Base-by-base conservation (phyloP, 1,140 invertebrate species). In the Eubasilissa regina region DNA sequence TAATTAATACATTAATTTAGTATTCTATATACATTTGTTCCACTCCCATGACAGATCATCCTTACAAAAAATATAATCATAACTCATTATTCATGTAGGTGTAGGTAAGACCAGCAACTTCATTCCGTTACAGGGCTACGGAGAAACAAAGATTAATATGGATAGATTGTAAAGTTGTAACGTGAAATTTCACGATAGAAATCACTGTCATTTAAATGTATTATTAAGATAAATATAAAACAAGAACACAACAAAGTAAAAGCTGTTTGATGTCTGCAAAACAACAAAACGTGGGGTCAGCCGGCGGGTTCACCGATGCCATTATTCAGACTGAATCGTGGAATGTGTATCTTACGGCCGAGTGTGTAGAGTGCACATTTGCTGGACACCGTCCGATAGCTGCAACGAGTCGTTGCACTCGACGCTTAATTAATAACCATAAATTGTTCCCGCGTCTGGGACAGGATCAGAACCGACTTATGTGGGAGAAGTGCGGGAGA, bases 331-430 rank as follows among this genome's bases (percentile, higher is more conserved):
- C 47, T 3, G 62, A 25, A 10, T 19, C 11, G 19, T 6, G 1
- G 66, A 70, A 11, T 21, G 7, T 48, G 13, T 21, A 13, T 25
- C 66, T 19, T 51, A 6, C 44, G 47, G 12, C 66, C 47, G 48
- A 9, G 10, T 4, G 66, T 15, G 25, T 70, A 53, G 19, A 25
- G 47, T 7, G 15, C 47, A 70, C 45, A 51, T 9, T 70, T 13
- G 66, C 66, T 19, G 66, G 47, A 70, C 47, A 12, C 17, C 58
- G 15, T 0, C 66, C 47, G 66, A 70, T 53, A 70, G 25, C 66
- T 70, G 51, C 70, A 73, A 73, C 48, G 15, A 56, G 70, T 74
- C 70, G 70, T 56, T 74, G 70, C 70, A 74, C 70, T 74, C 70
- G 68, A 55, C 70, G 25, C 51, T 35, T 74, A 74, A 74, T 74